Evolutionary conservation across 2,113 vertebrate species (phyloP).

Genomic region (Cynoglossus semilaevis): DNA sequence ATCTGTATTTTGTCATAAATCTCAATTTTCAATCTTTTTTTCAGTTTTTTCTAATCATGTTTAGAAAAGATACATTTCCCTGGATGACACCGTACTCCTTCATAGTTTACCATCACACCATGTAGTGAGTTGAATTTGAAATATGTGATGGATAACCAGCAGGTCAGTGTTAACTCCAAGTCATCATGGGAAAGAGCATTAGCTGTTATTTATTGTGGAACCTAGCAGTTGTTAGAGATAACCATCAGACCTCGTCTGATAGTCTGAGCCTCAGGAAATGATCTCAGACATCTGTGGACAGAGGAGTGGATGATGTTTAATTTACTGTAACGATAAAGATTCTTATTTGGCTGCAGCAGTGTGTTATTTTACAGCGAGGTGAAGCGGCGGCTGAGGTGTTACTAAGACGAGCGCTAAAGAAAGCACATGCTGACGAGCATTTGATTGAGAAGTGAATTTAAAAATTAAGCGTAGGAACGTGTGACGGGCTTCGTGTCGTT

Average conservation of each 20-base stretch:
- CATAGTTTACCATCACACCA: too few species aligned
- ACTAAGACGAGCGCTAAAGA: not conserved
- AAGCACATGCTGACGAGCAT: too few species aligned
- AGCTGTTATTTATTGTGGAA: conserved; percentile 45
- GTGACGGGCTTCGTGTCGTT: too few species aligned
- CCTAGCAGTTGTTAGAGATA: conserved; percentile 28
- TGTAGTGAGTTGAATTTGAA: too few species aligned
- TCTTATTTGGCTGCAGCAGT: not conserved
- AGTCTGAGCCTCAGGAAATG: conserved; percentile 3
- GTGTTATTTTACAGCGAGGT: not conserved
- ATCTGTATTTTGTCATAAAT: too few species aligned
- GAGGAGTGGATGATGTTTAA: conserved; percentile 28
- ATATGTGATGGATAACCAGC: conserved; percentile 43
- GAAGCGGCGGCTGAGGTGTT: not conserved
- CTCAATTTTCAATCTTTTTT: too few species aligned
- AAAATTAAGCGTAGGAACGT: too few species aligned
- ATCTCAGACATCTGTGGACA: conserved; percentile 7
- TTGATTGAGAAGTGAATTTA: too few species aligned
- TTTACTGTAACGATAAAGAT: conserved; percentile 13
- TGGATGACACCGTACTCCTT: too few species aligned
- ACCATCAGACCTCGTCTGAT: conserved; percentile 5
- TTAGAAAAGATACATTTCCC: too few species aligned
- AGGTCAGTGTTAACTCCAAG: conserved; percentile 44
- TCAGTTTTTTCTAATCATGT: too few species aligned
- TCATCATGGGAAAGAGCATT: conserved; percentile 49